These are phyloP conservation scores for Cercopithecus mitis DNA, from an alignment of 2,797 vertebrate species.

Conservation along the genomic window DNA sequence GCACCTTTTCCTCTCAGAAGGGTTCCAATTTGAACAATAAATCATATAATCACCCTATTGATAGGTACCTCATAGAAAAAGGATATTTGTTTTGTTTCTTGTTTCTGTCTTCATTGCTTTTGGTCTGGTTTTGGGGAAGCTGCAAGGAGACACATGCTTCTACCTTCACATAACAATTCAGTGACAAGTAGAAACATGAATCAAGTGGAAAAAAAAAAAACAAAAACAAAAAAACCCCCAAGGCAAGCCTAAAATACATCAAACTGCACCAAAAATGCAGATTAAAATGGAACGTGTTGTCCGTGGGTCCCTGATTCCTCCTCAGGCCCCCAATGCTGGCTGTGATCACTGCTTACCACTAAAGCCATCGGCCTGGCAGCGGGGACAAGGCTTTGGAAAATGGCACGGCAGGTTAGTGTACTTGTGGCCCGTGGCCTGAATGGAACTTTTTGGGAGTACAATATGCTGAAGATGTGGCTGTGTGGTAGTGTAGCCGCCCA, in stretches of 20 bases:
- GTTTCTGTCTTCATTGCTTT: background rate
- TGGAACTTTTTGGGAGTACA: background rate
- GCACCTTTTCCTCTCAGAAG: background rate
- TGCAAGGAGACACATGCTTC: background rate
- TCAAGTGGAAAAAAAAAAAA: background rate
- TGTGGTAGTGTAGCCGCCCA: background rate
- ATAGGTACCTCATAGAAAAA: background rate
- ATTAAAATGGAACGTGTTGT: background rate
- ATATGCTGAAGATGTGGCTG: background rate
- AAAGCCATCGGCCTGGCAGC: accelerated
- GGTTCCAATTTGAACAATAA: background rate
- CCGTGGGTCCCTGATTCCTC: background rate
- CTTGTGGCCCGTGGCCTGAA: background rate
- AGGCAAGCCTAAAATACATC: background rate
- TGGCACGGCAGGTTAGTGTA: background rate
- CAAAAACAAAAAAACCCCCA: background rate
- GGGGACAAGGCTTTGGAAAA: background rate
- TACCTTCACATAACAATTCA: background rate
- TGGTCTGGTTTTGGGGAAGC: background rate
- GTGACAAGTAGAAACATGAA: background rate
- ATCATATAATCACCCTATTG: background rate
- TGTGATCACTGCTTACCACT: background rate
- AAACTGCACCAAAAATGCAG: background rate
- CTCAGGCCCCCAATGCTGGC: background rate
- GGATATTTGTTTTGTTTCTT: background rate